A percentile compares a stretch with the other conserved stretches of the same genome.
Evolutionary conservation across 2,888 invertebrate genomes (phyloP).

Genomic region (Scaptomyza caliginosa): DNA sequence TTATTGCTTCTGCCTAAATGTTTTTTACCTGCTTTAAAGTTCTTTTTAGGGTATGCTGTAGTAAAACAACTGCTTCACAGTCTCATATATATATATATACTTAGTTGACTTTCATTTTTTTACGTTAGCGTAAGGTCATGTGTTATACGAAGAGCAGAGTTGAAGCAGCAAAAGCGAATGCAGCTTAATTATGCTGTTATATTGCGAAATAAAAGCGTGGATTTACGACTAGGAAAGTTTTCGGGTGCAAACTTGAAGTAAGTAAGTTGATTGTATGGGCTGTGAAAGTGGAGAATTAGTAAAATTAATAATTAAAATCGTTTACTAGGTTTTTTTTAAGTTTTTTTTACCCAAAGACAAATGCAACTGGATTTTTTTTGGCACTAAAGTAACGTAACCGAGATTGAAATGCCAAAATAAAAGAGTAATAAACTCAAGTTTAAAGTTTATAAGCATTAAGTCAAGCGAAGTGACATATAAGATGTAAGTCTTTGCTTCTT

Average conservation of each 20-base stretch:
- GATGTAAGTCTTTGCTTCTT: no score
- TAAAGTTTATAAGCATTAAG: no score
- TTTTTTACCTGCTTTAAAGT: neutral
- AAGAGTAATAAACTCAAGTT: no score
- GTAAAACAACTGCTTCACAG: neutral
- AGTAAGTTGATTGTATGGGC: constrained; percentile 16
- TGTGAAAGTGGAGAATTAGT: constrained; percentile 10
- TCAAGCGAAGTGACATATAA: no score
- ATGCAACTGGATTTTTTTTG: neutral
- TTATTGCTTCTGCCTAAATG: neutral
- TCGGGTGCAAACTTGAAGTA: constrained; percentile 11
- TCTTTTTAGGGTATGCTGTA: neutral
- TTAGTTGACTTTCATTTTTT: constrained; percentile 1
- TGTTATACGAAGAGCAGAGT: constrained; percentile 29
- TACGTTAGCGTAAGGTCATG: constrained; percentile 43
- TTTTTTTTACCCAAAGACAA: constrained; percentile 5
- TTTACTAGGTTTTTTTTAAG: constrained; percentile 16
- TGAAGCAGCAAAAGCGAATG: constrained; percentile 19
- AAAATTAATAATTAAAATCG: constrained; percentile 40
- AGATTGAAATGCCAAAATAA: no score
- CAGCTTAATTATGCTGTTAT: constrained; percentile 59
- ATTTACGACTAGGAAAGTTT: constrained; percentile 43
- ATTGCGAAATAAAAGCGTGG: constrained; percentile 49
- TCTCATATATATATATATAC: neutral
- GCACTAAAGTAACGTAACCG: neutral